Evolutionary conservation across 64 coral and sea anemone genomes (phyloP), one percentile per base, ranked within the genome.

Genomic region (Trachythela sp.): DNA sequence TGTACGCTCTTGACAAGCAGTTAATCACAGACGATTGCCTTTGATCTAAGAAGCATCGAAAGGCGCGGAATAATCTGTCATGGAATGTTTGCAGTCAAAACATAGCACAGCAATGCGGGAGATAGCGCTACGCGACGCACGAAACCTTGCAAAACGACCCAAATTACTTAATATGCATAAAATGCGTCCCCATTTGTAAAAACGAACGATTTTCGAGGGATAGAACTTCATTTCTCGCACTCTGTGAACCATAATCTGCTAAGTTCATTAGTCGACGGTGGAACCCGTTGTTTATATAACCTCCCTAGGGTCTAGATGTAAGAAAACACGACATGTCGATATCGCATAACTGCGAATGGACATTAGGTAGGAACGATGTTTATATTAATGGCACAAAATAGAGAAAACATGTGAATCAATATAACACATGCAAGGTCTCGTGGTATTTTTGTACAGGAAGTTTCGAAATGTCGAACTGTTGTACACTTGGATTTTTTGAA

Each of bases 11-110:
- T 64, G 56, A 64, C 56, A 64, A 64, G 56, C 56, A 64, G 56
- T 22, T 64, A 64, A 64, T 64, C 56, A 64, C 56, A 64, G 56
- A 64, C 56, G 56, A 64, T 64, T 64, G 56, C 56, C 56, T 64
- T 64, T 64, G 56, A 64, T 64, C 56, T 64, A 64, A 64, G 56
- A 64, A 64, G 56, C 56, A 64, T 64, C 56, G 56, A 64, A 64
- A 64, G 56, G 56, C 56, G 56, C 56, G 56, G 20, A 64, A 64
- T 64, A 64, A 64, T 64, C 56, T 64, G 56, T 64, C 56, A 64
- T 27, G 56, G 56, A 64, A 64, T 64, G 56, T 64, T 64, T 64
- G 56, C 56, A 64, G 56, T n/a, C 56, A 64, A 64, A 64, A 64
- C 56, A 64, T n/a, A 20, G 4, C 56, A 18, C 56, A 24, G 56